A percentile compares a stretch with the other conserved stretches of the same genome.
Evolutionary conservation across 2,888 invertebrate genomes (phyloP).

Genomic region (Caenorhabditis drosophilae): DNA sequence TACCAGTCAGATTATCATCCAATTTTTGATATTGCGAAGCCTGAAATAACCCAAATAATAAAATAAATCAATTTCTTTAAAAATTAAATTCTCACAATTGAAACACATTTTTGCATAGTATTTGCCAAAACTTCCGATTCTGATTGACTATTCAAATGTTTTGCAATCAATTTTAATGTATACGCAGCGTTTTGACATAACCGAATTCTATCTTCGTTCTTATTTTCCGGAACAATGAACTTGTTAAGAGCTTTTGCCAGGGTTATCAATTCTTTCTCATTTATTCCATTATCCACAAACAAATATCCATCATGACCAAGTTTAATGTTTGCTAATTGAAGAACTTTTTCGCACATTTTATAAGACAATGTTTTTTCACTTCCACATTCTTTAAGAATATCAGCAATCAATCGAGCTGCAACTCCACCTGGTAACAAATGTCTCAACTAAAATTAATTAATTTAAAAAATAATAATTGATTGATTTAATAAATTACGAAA

Average conservation of each 20-base stretch:
- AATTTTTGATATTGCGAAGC: constrained; percentile 50
- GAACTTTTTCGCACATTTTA: constrained; percentile 75
- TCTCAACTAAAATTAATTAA: constrained; percentile 65
- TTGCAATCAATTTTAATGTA: constrained; percentile 61
- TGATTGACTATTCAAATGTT: constrained; percentile 47
- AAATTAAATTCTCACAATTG: too few relatives aligned
- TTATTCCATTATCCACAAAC: constrained; percentile 47
- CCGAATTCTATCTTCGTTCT: constrained; percentile 38
- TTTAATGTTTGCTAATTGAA: constrained; percentile 85
- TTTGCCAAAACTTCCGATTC: constrained; percentile 48
- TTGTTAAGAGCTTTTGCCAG: constrained; percentile 54
- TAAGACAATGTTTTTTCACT: constrained; percentile 69
- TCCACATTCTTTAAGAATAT: constrained; percentile 74
- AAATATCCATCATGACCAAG: constrained; percentile 75
- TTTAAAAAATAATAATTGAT: neutral
- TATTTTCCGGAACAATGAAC: constrained; percentile 52
- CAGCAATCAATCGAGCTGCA: constrained; percentile 81
- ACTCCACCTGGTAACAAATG: constrained; percentile 79
- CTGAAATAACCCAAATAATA: too few relatives aligned
- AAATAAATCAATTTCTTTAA: too few relatives aligned
- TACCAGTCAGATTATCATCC: constrained; percentile 61
- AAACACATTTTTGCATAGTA: constrained; percentile 53
- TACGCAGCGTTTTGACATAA: constrained; percentile 63
- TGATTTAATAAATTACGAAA: constrained; percentile 3
- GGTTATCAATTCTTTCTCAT: constrained; percentile 50